These are phyloP conservation scores for Smittia aterrima DNA, from an alignment of 2,888 invertebrate species.

Conservation along the genomic window DNA sequence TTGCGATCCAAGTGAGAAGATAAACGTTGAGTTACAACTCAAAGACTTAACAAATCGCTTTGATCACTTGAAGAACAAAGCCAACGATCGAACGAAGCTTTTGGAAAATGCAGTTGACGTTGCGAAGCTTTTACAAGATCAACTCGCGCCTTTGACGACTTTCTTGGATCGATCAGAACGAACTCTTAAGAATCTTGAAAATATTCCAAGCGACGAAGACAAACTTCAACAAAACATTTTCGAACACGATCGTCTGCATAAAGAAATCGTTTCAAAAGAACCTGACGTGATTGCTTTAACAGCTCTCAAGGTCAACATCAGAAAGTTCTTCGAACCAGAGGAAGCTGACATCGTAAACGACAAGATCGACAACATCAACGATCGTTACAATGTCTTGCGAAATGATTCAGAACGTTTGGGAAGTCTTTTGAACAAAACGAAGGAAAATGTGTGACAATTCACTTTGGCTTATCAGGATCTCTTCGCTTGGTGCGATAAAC, in stretches of 20 bases:
- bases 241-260: conserved; percentile 84
- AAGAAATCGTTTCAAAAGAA: conserved; percentile 82
- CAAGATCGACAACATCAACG: conserved; percentile 80
- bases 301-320: conserved; percentile 82
- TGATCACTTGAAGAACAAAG: conserved; percentile 78
- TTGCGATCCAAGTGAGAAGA: conserved; percentile 79
- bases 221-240: conserved; percentile 86
- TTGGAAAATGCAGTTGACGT: conserved; percentile 89
- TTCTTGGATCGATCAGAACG: conserved; percentile 90
- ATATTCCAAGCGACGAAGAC: conserved; percentile 92
- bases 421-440: conserved; percentile 75
- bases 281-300: conserved; percentile 85
- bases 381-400: conserved; percentile 80
- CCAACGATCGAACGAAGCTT: conserved; percentile 81
- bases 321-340: conserved; percentile 87
- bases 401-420: conserved; percentile 82
- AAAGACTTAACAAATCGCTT: conserved; percentile 84
- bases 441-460: conserved; percentile 81
- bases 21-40: conserved; percentile 83
- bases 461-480: conserved; percentile 90
- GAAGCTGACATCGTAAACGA: conserved; percentile 82
- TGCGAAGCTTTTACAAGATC: conserved; percentile 91
- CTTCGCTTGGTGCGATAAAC: conserved; percentile 91
- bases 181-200: conserved; percentile 81
- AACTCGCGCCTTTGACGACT: conserved; percentile 76